Evolutionary conservation across 2,113 vertebrate genomes (phyloP), one percentile per base, ranked within the genome.

Genomic region (Hydrolagus affinis): DNA sequence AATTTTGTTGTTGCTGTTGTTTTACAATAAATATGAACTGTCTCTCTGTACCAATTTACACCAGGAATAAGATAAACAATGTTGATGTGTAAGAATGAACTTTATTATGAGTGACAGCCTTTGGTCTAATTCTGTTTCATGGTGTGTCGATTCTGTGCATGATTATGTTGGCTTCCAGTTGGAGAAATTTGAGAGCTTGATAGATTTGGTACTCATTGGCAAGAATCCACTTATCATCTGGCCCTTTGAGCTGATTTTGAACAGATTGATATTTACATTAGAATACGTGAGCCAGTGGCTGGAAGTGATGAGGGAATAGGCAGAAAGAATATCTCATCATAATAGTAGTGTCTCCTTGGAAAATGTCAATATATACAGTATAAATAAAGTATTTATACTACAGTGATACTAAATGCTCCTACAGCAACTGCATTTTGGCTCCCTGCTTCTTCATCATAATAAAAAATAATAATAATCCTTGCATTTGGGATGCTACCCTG

Each of bases 191-290:
- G 93, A 94, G 93, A 92, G 94, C 94, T 95, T 96, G 91, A 93
- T 93, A 93, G 95, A 96, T 97, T 94, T 95, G 95, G 96, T 95
- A 95, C n/a, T 94, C 92, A 94, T 95, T 95, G 95, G 97, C 95
- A 95, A 93, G 88, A 87, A 89, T 88, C 86, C 88, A 91, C 92
- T 86, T 92, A 91, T 94, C 95, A 92, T 93, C 91, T 91, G 90
- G 92, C 89, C 90, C 91, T 91, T 90, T 85, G 90, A 91, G 93
- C 93, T 94, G 95, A 95, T 94, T 93, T 88, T 85, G 91, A 94
- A 88, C 96, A 97, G 94, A 96, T 94, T 95, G 94, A 88, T 92
- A 93, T 96, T 96, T 95, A 94, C 92, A 95, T 96, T 91, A 94
- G 91, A 92, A 94, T 92, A 92, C 90, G 89, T 92, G 91, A 88